Percentiles rank a stretch among this genome's conserved stretches.
phyloP scores from a whole-genome alignment of 2,888 invertebrate genomes.

The Morpho deidamia region DNA sequence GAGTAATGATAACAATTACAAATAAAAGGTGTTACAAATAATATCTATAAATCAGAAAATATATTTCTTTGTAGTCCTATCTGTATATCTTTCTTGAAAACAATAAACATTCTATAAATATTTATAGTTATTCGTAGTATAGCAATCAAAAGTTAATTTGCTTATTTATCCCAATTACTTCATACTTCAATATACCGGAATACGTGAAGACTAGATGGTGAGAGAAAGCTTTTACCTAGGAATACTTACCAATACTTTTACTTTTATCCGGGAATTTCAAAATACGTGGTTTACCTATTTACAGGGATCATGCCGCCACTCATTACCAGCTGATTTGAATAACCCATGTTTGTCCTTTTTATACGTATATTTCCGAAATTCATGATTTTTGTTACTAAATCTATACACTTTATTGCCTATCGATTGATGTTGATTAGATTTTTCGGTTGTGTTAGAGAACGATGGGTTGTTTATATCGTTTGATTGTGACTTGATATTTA shows the following conservation, averaged over 20 bases:
- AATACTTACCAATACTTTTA: too few species aligned
- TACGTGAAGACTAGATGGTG: too few species aligned
- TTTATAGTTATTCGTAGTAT: too few species aligned
- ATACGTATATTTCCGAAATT: slow-evolving; percentile 12
- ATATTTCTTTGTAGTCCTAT: too few species aligned
- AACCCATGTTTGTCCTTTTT: slow-evolving; percentile 24
- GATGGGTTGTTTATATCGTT: neutral
- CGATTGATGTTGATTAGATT: slow-evolving; percentile 17
- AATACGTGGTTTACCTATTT: slow-evolving; percentile 19
- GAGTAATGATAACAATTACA: too few species aligned
- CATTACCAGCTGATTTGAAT: slow-evolving; percentile 68
- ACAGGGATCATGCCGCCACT: slow-evolving; percentile 64
- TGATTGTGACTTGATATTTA: slow-evolving; percentile 2
- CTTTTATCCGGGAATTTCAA: neutral
- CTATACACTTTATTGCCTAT: slow-evolving; percentile 7
- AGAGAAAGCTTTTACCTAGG: too few species aligned
- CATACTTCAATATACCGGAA: too few species aligned
- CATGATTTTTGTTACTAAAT: slow-evolving; percentile 14
- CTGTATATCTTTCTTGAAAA: too few species aligned
- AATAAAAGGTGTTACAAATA: too few species aligned
- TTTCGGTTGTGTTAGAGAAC: slow-evolving; percentile 5
- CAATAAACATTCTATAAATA: too few species aligned
- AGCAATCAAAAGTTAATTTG: neutral
- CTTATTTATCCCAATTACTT: too few species aligned
- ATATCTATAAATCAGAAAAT: too few species aligned